phyloP scores from a whole-genome alignment of 2,797 vertebrate genomes.

The Falco naumanni region DNA sequence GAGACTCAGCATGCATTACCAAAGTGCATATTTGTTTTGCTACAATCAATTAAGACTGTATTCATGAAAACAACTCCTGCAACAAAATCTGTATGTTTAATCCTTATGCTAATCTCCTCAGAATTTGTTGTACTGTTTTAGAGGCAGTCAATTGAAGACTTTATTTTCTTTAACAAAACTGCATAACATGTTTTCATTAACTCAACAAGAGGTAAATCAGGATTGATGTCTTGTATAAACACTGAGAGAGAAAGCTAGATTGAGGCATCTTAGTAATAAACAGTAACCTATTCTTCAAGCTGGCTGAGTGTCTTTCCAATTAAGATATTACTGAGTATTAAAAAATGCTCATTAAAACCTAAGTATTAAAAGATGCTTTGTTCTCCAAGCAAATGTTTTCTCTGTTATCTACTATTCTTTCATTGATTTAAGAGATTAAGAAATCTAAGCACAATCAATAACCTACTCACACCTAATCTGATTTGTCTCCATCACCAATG shows the following conservation, averaged over 20 bases:
- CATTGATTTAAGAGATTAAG: constrained; percentile 47
- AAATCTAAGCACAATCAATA: constrained; percentile 57
- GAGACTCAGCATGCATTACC: constrained; percentile 50
- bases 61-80: constrained; percentile 36
- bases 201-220: constrained; percentile 53
- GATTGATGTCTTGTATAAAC: constrained; percentile 50
- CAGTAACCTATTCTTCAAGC: neutral
- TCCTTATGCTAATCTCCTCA: constrained; percentile 34
- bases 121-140: constrained; percentile 54
- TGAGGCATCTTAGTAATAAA: constrained; percentile 12
- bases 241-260: neutral
- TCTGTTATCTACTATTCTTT: constrained; percentile 10
- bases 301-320: neutral
- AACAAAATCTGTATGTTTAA: constrained; percentile 53
- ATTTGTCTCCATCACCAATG: constrained; percentile 26
- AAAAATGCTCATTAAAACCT: constrained; percentile 31
- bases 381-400: neutral
- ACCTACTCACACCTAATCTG: constrained; percentile 19
- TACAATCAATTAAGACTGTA: constrained; percentile 67
- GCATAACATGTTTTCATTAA: constrained; percentile 56
- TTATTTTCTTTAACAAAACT: constrained; percentile 59
- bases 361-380: neutral
- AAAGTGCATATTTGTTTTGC: constrained; percentile 73
- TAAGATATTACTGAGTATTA: constrained; percentile 39
- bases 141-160: constrained; percentile 40